Percentiles rank a stretch among this genome's conserved stretches.
phyloP scores from a whole-genome alignment of 2,113 vertebrate species.

The Ardeotis arabs region DNA sequence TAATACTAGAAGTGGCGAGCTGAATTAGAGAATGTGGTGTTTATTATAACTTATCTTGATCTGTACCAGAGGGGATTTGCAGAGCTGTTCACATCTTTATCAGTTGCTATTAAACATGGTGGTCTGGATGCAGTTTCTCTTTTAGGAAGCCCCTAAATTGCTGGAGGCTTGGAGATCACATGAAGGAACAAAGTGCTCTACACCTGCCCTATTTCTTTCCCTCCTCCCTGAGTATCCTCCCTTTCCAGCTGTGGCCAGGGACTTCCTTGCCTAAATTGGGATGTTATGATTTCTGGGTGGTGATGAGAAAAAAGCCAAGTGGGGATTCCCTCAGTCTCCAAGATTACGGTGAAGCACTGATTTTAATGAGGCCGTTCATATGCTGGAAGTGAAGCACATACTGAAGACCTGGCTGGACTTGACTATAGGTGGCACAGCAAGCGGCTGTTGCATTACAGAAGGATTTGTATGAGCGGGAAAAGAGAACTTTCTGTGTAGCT shows the following conservation, averaged over 20 bases:
- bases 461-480: not conserved
- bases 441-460: not conserved
- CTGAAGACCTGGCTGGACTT: not conserved
- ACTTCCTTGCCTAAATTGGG: not conserved
- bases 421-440: not conserved
- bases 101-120: not conserved
- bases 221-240: not conserved
- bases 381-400: not conserved
- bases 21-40: not conserved
- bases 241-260: accelerated
- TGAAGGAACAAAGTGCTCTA: accelerated
- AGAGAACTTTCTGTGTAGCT: not conserved
- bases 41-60: not conserved
- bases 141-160: not conserved
- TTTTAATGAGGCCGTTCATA: not conserved
- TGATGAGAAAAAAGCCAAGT: not conserved
- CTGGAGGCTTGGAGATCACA: not conserved
- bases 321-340: not conserved
- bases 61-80: not conserved
- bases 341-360: not conserved
- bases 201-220: not conserved
- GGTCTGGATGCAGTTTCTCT: not conserved
- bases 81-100: not conserved
- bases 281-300: not conserved
- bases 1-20: not conserved